Evolutionary conservation across 1,140 invertebrate genomes (phyloP).

Genomic region (Nephotettix cincticeps): DNA sequence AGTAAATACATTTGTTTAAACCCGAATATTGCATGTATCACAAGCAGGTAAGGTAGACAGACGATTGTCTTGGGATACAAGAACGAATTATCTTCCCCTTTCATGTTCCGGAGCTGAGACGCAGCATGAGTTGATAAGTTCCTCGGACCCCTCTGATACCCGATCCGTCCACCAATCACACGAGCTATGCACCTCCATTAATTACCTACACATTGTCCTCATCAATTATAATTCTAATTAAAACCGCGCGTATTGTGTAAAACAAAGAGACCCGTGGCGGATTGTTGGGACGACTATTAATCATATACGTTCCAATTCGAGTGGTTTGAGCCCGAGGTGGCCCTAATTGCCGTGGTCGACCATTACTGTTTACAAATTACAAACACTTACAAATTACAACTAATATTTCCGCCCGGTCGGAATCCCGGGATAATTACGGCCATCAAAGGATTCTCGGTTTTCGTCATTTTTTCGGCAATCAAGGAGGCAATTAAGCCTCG

Average conservation of each 20-base stretch:
- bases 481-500: background rate
- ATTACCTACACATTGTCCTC: constrained; percentile 16
- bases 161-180: constrained; percentile 8
- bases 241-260: constrained; percentile 20
- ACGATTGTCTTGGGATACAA: no score
- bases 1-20: no score
- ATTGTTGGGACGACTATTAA: background rate
- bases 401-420: constrained; percentile 16
- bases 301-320: constrained; percentile 11
- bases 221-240: constrained; percentile 20
- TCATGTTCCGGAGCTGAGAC: no score
- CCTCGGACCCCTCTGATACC: background rate
- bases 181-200: constrained; percentile 1
- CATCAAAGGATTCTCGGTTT: constrained; percentile 20
- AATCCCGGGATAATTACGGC: constrained; percentile 7
- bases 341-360: background rate
- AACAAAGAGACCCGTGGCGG: constrained; percentile 15
- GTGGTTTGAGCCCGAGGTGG: background rate
- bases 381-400: constrained; percentile 14
- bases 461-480: constrained; percentile 22
- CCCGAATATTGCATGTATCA: no score
- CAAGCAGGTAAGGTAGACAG: no score
- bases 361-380: constrained; percentile 11
- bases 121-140: no score
- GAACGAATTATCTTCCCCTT: no score